Base-by-base conservation (phyloP, 64 coral and sea anemone species). In the Acropora tenuis region DNA sequence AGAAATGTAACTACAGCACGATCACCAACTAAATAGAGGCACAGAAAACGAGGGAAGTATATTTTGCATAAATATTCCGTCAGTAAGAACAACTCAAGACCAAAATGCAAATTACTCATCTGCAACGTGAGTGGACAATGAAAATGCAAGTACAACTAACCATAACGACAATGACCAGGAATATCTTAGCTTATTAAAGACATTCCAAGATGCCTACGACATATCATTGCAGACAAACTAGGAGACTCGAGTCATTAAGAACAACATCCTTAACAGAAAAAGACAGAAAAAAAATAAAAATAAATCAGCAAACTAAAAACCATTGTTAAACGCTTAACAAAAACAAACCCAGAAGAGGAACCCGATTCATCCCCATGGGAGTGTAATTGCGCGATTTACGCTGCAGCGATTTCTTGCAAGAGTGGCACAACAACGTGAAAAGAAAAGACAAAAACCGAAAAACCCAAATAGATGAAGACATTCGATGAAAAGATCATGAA, bases 321-420 rank as follows among this genome's bases (percentile, higher is more conserved):
- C 11, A 63, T 63, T 0, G 60, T 13, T 13, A 0, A 63, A 63
- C 60, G 60, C 60, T 63, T 18, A 63, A 63, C 16, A 63, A 63
- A 63, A 63, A 63, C 12, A 63, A 63, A 15, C 60, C 60, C 60
- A 13, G 12, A 8, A 63, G 60, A 63, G 60, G 16, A 63, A 13
- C 60, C 60, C 2, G 52, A 55, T 18, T 5, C 41, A 15, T 83
- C 65, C 53, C 80, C 65, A 52, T 60, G 50, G 80, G 80, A 83
- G 30, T 83, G 80, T 1, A 83, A 83, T 18, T 83, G 80, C 61
- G 53, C 80, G 10, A 15, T 83, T 17, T 83, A 83, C 55, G 58
- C 80, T 58, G 30, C 80, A 83, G 80, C 80, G 11, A 6, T 61
- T 83, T 48, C 52, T 52, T 83, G n/a, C 42, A 67, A 83, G 65